Evolutionary conservation across 1,140 invertebrate species (phyloP).

Genomic region (Muscidifurax raptorellus): DNA sequence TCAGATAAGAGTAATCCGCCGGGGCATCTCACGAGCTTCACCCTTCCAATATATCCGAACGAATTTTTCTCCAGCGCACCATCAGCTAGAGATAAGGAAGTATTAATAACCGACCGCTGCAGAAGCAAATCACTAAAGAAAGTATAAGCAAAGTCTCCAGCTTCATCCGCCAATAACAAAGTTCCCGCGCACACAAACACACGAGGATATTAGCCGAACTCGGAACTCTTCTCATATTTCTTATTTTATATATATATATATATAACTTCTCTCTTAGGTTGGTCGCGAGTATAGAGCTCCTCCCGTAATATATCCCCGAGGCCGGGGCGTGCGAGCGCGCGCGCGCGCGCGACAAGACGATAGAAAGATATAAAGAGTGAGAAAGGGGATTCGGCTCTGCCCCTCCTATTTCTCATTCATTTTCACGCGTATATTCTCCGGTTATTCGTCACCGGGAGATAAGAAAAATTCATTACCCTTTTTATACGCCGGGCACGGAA

Average conservation of each 20-base stretch:
- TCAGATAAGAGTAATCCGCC: not conserved
- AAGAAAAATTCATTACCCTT: constrained; percentile 52
- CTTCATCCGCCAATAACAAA: not conserved
- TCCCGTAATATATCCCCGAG: constrained; percentile 12
- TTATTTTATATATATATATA: not conserved
- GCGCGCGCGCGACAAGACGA: not conserved
- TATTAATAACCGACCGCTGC: not conserved
- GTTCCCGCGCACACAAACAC: no score
- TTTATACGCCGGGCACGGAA: constrained; percentile 44
- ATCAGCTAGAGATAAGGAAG: not conserved
- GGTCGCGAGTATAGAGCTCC: not conserved
- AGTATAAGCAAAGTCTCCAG: not conserved
- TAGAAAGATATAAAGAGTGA: constrained; percentile 19
- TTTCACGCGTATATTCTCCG: constrained; percentile 30
- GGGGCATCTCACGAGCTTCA: not conserved
- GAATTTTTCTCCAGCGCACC: not conserved
- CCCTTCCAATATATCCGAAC: not conserved
- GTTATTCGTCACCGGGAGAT: constrained; percentile 47
- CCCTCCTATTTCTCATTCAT: constrained; percentile 35
- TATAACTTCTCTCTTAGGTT: not conserved
- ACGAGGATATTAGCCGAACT: no score
- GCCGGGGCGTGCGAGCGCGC: no score
- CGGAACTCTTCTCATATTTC: not conserved
- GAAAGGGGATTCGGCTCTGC: not conserved
- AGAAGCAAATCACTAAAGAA: not conserved